Base-by-base conservation (phyloP, 2,888 invertebrate species). In the Apodemia duryi region DNA sequence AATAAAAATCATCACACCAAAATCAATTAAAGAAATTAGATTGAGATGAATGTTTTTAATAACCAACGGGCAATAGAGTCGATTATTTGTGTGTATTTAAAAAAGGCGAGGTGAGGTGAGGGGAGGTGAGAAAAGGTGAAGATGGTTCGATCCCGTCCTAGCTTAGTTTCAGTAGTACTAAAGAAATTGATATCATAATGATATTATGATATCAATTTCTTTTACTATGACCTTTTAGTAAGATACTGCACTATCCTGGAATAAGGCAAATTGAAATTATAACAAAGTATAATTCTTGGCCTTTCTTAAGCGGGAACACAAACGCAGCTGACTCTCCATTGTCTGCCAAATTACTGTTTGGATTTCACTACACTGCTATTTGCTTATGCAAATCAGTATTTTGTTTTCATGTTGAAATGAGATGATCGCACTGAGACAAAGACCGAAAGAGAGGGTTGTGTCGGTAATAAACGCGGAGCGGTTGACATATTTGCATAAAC, bases 311-410 rank as follows among this genome's bases (percentile, higher is more conserved):
- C 68, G 67, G 38, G 70, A 69, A 72, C 69, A 70, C 68, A 69
- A 70, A 76, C 86, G 75, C 91, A 89, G 84, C 89, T 90, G 89
- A 78, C 74, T 70, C 72, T 73, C 81, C 74, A 89, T 90, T 90
- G 87, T 90, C 84, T 81, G 74, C 82, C 76, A 85, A 91, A 91
- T 90, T 90, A 81, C 84, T 91, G 82, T 91, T 90, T 89, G 82
- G 83, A 85, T 87, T 38, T 84, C 88, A 82, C 88, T 86, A 88
- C 84, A 82, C 75, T 79, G 84, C 84, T 89, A 89, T 91, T 91
- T 90, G 86, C 86, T 85, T 86, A 91, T 91, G 91, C 88, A 91
- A 91, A 91, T 90, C 84, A 85, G 80, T 80, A 83, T 88, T 89
- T 91, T 89, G 89, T 89, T 89, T 89, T 86, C 81, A 80, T 84